Evolutionary conservation across 2,888 invertebrate genomes (phyloP), one percentile per base, ranked within the genome.

Genomic region (Drosophila ezoana): DNA sequence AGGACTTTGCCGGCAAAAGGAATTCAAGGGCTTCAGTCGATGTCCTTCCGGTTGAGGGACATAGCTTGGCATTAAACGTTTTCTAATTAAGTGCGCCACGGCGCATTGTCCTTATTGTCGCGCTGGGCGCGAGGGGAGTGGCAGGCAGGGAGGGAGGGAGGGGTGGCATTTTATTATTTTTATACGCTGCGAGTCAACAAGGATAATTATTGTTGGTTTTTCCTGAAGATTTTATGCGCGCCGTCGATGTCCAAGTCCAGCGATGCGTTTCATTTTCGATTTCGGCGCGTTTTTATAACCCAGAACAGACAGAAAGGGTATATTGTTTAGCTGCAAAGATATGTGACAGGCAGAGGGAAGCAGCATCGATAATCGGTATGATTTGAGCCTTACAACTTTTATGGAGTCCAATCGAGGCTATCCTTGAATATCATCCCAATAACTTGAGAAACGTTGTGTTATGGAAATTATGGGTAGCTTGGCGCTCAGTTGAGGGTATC

Each of bases 121-220:
- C 56, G n/a, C n/a, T n/a, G 1, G 23, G 23, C 0, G 20, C 4
- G 4, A 6, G 1, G 8, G 28, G 8, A 0, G 28, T 1, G 8
- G 8, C 0, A 6, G 23, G 23, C 2, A 4, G 0, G 20, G 4
- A 18, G 18, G 18, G 18, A 18, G 20, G 20, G 5, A 0, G 4
- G 20, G 66, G 18, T 18, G 71, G 41, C 56, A 71, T 83, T 81
- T 86, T 80, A 76, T 86, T 83, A 79, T 84, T 83, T 64, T 76
- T 64, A 68, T 28, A 8, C 66, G 68, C 66, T 56, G 59, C 72
- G 72, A 77, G 77, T 77, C 75, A 79, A 74, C 78, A 78, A 78
- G 83, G 83, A 86, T 87, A 87, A 86, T 85, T 81, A 85, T 87
- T 83, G 81, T 72, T 79, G 81, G 81, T 72, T 79, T 74, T 68